Base-by-base conservation (phyloP, 2,888 invertebrate genomes). In the Lasiommata megera region DNA sequence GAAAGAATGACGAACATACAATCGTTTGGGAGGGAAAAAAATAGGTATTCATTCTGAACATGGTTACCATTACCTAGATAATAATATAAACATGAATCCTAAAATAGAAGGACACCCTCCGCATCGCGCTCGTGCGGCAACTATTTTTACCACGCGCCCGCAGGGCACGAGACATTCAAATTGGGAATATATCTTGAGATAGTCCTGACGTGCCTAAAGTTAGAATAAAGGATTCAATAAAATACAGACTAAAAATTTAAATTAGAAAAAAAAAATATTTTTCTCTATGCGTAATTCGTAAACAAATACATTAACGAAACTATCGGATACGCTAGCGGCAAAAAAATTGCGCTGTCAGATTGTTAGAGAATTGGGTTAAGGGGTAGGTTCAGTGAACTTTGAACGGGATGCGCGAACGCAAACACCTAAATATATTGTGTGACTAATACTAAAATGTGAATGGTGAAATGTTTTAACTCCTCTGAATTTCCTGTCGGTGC, bases 381-480 rank as follows among this genome's bases (percentile, higher is more conserved):
- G 55, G 56, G 61, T 60, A 53, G 38, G 65, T 66, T 68, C 68
- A 64, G 31, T 66, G 71, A 67, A 67, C 69, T 67, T 57, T 66
- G 67, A 47, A 53, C 34, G 50, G 46, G 56, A 63, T 63, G 61
- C 69, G 72, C 70, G 68, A 64, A 66, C 72, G 77, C 74, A 70
- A 77, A 74, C 68, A 62, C 80, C 88, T 90, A 89, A 84, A 89
- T 81, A 87, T 88, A 88, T 81, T 76, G 74, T 77, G 78, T 88
- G 87, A 88, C 80, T 87, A 88, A 88, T 73, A 68, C 79, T 69
- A 76, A 73, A 76, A 83, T 68, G 79, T 79, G 69, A 76, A 75
- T 77, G 74, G 76, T 77, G 65, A 74, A 77, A 72, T 74, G 71
- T 69, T 81, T 81, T 70, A 80, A 79, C 79, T 78, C 75, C 75